Base-by-base conservation (phyloP, 2,888 invertebrate genomes). In the Seira musarum region DNA sequence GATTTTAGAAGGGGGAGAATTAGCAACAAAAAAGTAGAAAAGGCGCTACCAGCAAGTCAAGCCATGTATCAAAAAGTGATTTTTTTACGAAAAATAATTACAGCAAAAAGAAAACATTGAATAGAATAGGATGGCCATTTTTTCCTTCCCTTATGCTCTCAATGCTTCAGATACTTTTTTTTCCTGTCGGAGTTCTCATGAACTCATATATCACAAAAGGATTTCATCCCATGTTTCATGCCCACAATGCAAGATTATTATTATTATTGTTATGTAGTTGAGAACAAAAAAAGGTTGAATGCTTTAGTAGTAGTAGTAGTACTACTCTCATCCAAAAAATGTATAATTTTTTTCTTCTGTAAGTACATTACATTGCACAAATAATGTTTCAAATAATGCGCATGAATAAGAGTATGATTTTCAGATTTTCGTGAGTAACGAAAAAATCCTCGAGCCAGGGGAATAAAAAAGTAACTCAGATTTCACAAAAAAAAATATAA, bases 381-480 rank as follows among this genome's bases (percentile, higher is more conserved):
- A 66, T 25, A 30, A 10, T 22, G 53, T 25, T 21, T 35, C 10
- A 66, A 22, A 40, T 46, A 74, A 19, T 63, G 63, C 70, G 49
- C 17, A 68, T 46, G 65, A 60, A 60, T 67, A 63, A 22, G 40
- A 79, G 68, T 71, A 75, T 75, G 70, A 74, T 49, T 25, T 75
- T 63, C 74, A 65, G 66, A 21, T 74, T 70, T 80, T 80, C 80
- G 80, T 80, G 80, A 80, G 80, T 75, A 80, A 80, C 80, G 80
- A 80, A 80, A 71, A 80, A 75, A 73, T 80, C 80, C 74, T 80
- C 60, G 40, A 80, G 73, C 73, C 24, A 22, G 17, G 15, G 17
- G 49, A 46, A 68, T 17, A 65, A 79, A 79, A 79, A 79, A 46
- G 63, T 49, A 71, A 76, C 68, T 76, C 69, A 71, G 63, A 71